A percentile compares a stretch with the other conserved stretches of the same genome.
Evolutionary conservation across 2,888 invertebrate genomes (phyloP).

Genomic region (Bruchidius siliquastri): DNA sequence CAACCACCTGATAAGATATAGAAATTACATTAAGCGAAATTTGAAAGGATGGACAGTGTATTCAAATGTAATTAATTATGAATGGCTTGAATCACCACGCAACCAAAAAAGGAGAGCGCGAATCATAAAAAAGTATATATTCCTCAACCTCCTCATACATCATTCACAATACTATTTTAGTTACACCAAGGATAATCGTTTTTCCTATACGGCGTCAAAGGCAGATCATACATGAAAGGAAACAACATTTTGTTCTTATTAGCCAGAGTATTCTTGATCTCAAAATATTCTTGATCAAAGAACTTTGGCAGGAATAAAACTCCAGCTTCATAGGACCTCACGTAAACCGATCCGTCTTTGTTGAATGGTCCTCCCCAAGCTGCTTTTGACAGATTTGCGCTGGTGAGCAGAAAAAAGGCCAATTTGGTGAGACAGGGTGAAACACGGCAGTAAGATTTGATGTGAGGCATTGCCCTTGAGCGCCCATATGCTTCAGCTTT

Average conservation of each 20-base stretch:
- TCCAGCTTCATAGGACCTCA: constrained; percentile 88
- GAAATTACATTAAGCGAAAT: too few relatives aligned
- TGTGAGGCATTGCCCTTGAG: constrained; percentile 89
- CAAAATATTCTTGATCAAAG: constrained; percentile 61
- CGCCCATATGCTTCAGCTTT: constrained; percentile 64
- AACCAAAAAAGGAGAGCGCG: too few relatives aligned
- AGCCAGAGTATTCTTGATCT: constrained; percentile 32
- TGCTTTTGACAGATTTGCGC: constrained; percentile 94
- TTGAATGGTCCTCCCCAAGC: constrained; percentile 84
- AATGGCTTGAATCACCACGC: too few relatives aligned
- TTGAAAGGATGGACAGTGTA: too few relatives aligned
- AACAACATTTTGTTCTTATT: constrained; percentile 43
- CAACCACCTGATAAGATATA: too few relatives aligned
- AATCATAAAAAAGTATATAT: neutral
- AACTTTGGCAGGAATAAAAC: constrained; percentile 81
- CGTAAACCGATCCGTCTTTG: constrained; percentile 45
- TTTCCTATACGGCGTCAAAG: constrained; percentile 64
- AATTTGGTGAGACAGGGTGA: constrained; percentile 63
- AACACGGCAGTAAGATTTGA: constrained; percentile 81
- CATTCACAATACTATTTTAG: neutral
- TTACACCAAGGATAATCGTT: constrained; percentile 63
- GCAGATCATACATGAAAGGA: constrained; percentile 79
- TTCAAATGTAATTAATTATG: too few relatives aligned
- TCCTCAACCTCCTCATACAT: neutral
- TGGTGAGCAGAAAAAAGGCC: constrained; percentile 84